These are phyloP conservation scores for Podarcis muralis DNA, from an alignment of 2,113 vertebrate genomes.

Conservation along the genomic window DNA sequence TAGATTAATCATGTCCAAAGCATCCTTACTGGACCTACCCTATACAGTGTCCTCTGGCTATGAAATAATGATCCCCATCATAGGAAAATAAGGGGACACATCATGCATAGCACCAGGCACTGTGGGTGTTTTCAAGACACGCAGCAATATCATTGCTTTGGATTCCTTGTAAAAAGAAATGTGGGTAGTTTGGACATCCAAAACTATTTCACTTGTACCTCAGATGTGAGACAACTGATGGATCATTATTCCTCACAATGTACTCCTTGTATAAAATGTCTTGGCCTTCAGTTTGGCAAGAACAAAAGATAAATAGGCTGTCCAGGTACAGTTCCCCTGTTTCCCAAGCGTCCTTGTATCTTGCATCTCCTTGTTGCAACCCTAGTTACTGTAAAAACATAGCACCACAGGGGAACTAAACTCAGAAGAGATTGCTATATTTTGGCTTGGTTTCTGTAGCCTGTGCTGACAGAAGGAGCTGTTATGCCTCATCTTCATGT, in stretches of 20 bases:
- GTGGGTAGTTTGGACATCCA: neutral
- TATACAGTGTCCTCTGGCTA: neutral
- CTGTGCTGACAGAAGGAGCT: neutral
- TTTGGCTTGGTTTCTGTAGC: neutral
- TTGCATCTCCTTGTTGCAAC: neutral
- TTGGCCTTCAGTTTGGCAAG: neutral
- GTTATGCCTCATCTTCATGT: neutral
- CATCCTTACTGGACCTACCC: neutral
- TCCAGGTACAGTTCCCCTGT: neutral
- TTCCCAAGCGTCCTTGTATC: neutral
- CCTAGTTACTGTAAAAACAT: neutral
- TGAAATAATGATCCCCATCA: neutral
- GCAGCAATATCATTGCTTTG: neutral
- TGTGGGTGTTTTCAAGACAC: neutral
- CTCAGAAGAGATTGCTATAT: neutral
- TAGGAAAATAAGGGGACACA: neutral
- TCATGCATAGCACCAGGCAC: neutral
- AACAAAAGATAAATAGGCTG: neutral
- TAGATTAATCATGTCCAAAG: neutral
- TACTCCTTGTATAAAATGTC: neutral
- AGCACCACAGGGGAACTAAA: neutral
- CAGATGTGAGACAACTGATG: neutral
- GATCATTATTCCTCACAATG: neutral
- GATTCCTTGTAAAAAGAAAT: neutral
- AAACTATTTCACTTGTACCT: neutral